Evolutionary conservation across 1,140 invertebrate genomes (phyloP), one percentile per base, ranked within the genome.

Genomic region (Hirudo medicinalis): DNA sequence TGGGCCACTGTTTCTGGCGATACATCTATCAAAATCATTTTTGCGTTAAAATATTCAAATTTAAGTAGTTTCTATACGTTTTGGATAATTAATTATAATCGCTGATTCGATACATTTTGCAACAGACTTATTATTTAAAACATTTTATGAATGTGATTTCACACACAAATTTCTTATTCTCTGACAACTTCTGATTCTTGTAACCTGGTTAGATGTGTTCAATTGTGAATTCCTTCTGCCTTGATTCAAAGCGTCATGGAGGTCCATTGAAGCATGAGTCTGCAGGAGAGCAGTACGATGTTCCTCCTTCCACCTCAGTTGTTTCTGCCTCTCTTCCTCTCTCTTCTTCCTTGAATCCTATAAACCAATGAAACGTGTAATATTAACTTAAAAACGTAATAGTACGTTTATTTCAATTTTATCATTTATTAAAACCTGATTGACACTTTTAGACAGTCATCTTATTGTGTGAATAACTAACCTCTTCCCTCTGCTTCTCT

Each of bases 281-380:
- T 71, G 70, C 27, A 68, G 53, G 22, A 63, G 69, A 54, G 73
- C 73, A 55, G 49, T 74, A 11, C 73, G 57, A 49, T 75, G 72
- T 43, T 71, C 66, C 54, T 75, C 55, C 54, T 76, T 75, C 77
- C 78, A 78, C 43, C 77, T 74, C 68, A 74, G 54, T 67, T 79
- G 78, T 60, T 76, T 71, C 66, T 78, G 73, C 70, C 75, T 77
- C 67, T 79, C 78, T 69, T 76, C 77, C 53, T 78, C 76, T 57
- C 76, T 60, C 40, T 76, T 74, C 69, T 76, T 76, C 6, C 70
- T 70, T 0, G 77, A 73, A 60, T 78, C 77, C 78, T 79, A 60
- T 17, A 74, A 71, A 67, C n/a, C n/a, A n/a, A n/a, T n/a, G n/a
- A n/a, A n/a, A 49, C 29, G 29, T 36, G 67, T 69, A 71, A 60